Conservation (phyloP, 37 sponge, comb jelly and placozoan genomes). For the Axinella damicornis region DNA sequence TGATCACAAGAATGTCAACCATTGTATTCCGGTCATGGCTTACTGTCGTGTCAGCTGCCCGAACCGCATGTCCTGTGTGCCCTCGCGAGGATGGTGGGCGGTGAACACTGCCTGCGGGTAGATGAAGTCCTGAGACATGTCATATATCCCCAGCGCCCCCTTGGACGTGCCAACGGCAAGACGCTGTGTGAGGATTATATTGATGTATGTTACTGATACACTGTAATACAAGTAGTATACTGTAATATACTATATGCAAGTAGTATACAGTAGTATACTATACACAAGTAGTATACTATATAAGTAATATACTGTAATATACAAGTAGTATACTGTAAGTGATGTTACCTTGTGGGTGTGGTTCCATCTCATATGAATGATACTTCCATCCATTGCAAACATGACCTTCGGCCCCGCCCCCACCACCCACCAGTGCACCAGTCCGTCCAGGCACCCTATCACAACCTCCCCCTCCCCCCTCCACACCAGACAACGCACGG, state of each 20-base stretch:
- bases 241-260: too few species aligned
- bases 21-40: too few species aligned
- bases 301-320: neutral
- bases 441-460: conserved; percentile 71
- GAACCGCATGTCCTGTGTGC: conserved; percentile 51
- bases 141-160: conserved; percentile 50
- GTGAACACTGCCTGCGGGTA: neutral
- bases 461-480: conserved; percentile 28
- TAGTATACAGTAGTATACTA: too few species aligned
- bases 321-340: too few species aligned
- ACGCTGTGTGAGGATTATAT: conserved; percentile 44
- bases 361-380: conserved; percentile 54
- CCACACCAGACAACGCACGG: conserved; percentile 78
- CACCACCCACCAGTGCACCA: conserved; percentile 38
- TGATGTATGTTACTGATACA: too few species aligned
- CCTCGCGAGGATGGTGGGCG: conserved; percentile 55
- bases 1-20: too few species aligned
- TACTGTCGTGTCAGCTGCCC: conserved; percentile 75
- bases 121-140: too few species aligned
- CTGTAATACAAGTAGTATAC: too few species aligned
- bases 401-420: neutral
- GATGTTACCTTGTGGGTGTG: conserved; percentile 31
- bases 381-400: conserved; percentile 59
- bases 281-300: too few species aligned
- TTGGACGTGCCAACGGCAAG: conserved; percentile 69